Percentiles rank a stretch among this genome's conserved stretches.
Conservation (phyloP, 2,113 vertebrate species). For the Pachycephala philippinensis region DNA sequence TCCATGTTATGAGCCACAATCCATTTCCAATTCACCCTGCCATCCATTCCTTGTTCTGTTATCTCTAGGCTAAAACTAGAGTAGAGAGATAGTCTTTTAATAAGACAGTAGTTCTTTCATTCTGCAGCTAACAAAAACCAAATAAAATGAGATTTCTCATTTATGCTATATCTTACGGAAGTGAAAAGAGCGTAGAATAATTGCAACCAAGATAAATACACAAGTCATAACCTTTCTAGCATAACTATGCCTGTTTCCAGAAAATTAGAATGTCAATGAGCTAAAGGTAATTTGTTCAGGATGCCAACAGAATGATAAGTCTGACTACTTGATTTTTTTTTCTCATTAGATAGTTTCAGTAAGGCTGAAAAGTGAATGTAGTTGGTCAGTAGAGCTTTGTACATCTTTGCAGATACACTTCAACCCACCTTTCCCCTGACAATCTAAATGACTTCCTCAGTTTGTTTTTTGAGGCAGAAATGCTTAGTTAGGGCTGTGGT, state of each 20-base stretch:
- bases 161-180: slow-evolving; percentile 27
- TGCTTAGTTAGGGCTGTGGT: neutral
- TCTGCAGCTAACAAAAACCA: slow-evolving; percentile 53
- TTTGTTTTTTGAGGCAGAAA: neutral
- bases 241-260: slow-evolving; percentile 44
- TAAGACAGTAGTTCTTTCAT: neutral
- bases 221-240: slow-evolving; percentile 56
- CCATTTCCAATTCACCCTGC: neutral
- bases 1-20: neutral
- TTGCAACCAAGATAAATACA: slow-evolving; percentile 64
- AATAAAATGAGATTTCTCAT: slow-evolving; percentile 63
- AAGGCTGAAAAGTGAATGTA: slow-evolving; percentile 1
- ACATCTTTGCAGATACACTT: neutral
- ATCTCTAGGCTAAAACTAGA: slow-evolving; percentile 39
- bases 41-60: slow-evolving; percentile 11
- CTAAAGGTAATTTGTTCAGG: slow-evolving; percentile 51
- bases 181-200: slow-evolving; percentile 57
- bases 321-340: neutral
- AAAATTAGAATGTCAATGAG: slow-evolving; percentile 69
- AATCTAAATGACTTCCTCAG: neutral
- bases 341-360: neutral
- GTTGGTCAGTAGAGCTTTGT: neutral
- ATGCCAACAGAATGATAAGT: neutral
- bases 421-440: neutral
- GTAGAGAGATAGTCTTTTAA: slow-evolving; percentile 34